A percentile compares a stretch with the other conserved stretches of the same genome.
Conservation (phyloP, 2,797 vertebrate genomes). For the Melanotaenia maccullochi region DNA sequence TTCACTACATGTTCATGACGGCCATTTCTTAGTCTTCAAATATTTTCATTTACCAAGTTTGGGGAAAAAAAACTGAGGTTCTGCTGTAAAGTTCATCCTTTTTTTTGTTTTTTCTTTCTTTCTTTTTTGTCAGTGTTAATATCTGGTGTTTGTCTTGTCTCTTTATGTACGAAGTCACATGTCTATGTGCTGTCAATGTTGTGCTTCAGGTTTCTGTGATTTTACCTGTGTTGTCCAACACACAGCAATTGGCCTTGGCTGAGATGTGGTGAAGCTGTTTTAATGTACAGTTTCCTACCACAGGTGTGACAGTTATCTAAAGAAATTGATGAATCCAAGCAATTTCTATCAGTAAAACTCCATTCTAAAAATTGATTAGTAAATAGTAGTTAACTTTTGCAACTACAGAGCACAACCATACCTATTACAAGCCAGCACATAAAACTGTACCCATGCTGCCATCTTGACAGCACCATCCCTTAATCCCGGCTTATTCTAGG, state of each 20-base stretch:
- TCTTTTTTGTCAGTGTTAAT: not conserved
- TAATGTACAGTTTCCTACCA: conserved; percentile 28
- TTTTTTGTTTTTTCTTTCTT: not conserved
- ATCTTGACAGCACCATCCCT: conserved; percentile 41
- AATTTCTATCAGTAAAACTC: not conserved
- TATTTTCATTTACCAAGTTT: conserved; percentile 10
- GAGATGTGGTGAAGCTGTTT: conserved; percentile 61
- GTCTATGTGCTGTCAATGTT: conserved; percentile 22
- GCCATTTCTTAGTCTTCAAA: not conserved
- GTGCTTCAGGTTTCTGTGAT: conserved; percentile 46
- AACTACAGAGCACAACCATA: conserved; percentile 3
- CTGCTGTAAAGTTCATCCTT: conserved; percentile 14
- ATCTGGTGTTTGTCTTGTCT: conserved; percentile 20
- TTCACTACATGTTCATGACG: not conserved
- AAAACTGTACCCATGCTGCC: conserved; percentile 41
- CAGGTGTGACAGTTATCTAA: not conserved
- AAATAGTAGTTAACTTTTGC: conserved; percentile 6
- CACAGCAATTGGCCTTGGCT: conserved; percentile 48
- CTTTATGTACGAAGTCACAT: not conserved
- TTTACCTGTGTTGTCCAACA: conserved; percentile 60
- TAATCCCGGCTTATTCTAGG: conserved; percentile 78
- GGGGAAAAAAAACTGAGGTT: conserved; percentile 24
- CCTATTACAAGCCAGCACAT: conserved; percentile 20
- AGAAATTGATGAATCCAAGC: not conserved
- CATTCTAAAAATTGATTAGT: not conserved